Evolutionary conservation across 2,113 vertebrate species (phyloP), one percentile per base, ranked within the genome.

Genomic region (Hippoglossus stenolepis): DNA sequence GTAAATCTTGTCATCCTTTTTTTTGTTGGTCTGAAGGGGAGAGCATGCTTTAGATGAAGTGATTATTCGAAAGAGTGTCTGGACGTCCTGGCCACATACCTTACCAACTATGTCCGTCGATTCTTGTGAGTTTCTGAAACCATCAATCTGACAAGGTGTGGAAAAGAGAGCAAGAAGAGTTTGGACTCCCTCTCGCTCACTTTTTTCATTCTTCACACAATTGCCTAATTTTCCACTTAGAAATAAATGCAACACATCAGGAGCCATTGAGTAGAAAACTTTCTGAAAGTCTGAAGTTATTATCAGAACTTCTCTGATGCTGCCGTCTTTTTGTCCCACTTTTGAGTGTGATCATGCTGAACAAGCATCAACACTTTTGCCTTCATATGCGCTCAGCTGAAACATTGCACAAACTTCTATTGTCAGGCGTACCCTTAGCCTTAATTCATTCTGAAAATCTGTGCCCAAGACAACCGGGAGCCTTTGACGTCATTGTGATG

Each of bases 1-100:
- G 68, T 77, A 71, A 77, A 64, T 74, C 60, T 21, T 68, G 47
- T 69, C 70, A 23, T 18, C 28, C 17, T 3, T 53, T 73, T 73
- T 73, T 70, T 65, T 71, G 31, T 70, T 66, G 54, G 23, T 51
- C 38, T 68, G 23, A 75, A 71, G n/a, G 54, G 28, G 47, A 43
- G 14, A 53, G 45, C 35, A 13, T 18, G 5, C 18, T 73, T 68
- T 18, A 62, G 31, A 54, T 54, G 5, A 74, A 73, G 21, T 28
- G n/a, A 68, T 61, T 65, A 49, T 65, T 45, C 1, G 5, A 15
- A 8, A 49, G 31, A 31, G 35, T 6, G 3, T 9, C 65, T 73
- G 13, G 23, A 12, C 38, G 49, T 5, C 13, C 14, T 15, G 13
- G 4, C 6, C 57, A 2, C 15, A 3, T 28, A 23, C 23, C 5